Evolutionary conservation across 2,113 vertebrate genomes (phyloP), one percentile per base, ranked within the genome.

Genomic region (Leucopsar rothschildi): DNA sequence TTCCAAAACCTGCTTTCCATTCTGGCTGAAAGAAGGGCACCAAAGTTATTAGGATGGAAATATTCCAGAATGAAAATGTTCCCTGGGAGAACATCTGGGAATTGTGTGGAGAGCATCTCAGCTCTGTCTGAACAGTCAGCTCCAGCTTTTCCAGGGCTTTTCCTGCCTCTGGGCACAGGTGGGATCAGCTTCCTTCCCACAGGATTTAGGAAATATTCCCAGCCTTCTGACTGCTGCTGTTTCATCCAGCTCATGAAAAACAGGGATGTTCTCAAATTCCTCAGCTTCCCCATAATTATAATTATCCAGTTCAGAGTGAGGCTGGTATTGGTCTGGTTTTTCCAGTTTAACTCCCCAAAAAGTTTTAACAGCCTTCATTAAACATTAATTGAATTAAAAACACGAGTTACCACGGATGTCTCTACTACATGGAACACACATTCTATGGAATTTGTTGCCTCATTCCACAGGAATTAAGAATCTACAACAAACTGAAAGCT

Each of bases 271-370:
- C n/a, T 22, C n/a, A 7, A n/a, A n/a, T 64, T 52, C 70, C 65
- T 70, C 52, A 82, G 11, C 37, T 70, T 40, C 3, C 2, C 39
- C 31, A 7, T 2, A 23, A 12, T 21, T n/a, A 16, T 0, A 52
- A 42, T 23, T 11, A 11, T 1, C 39, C 6, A 29, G 31, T 16
- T 29, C 59, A 11, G 37, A 55, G 17, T 0, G 0, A 76, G 44
- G 42, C 1, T 10, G 9, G 29, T 11, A n/a, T 31, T 31, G 25
- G 10, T 39, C 33, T 27, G 47, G 2, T 10, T 68, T 40, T 49
- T 56, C 59, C 45, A 56, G 3, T 10, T 10, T 4, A 29, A 65
- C n/a, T 55, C 69, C 31, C 23, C 11, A 7, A 66, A 93, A 76
- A 65, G 9, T 31, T 56, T 61, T 12, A 37, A 47, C 13, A 52